Conservation (phyloP, 2,888 invertebrate genomes). For the Leptopterna dolabrata region DNA sequence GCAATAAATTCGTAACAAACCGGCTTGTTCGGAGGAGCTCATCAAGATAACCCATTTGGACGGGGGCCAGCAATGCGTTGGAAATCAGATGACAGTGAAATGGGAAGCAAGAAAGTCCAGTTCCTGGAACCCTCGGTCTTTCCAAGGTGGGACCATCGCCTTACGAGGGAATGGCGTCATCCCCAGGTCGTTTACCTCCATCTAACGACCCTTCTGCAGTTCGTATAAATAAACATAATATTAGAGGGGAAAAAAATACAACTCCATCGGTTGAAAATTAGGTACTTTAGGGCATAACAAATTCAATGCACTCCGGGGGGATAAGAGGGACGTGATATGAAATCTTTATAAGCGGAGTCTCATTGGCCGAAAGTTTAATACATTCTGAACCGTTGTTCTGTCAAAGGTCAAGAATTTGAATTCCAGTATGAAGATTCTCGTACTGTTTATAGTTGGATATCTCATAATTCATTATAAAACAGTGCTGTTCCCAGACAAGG, state of each 20-base stretch:
- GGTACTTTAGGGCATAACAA: background rate
- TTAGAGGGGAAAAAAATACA: background rate
- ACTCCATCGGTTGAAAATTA: background rate
- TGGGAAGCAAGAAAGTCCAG: background rate
- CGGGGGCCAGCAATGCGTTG: background rate
- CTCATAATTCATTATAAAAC: no score
- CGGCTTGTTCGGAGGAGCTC: background rate
- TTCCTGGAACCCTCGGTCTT: background rate
- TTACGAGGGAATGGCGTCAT: background rate
- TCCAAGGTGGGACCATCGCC: background rate
- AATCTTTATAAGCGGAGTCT: background rate
- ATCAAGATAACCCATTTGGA: slow-evolving; percentile 7
- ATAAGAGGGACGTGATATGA: background rate
- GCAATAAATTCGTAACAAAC: background rate
- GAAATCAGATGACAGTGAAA: background rate
- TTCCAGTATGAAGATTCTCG: background rate
- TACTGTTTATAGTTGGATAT: no score
- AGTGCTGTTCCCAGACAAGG: no score
- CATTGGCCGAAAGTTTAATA: background rate
- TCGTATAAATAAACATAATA: background rate
- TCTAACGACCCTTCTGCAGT: background rate
- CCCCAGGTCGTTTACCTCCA: background rate
- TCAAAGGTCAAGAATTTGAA: background rate
- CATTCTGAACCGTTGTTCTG: background rate
- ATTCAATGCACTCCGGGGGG: background rate